Evolutionary conservation across 2,797 vertebrate genomes (phyloP).

Genomic region (Intellagama lesueurii): DNA sequence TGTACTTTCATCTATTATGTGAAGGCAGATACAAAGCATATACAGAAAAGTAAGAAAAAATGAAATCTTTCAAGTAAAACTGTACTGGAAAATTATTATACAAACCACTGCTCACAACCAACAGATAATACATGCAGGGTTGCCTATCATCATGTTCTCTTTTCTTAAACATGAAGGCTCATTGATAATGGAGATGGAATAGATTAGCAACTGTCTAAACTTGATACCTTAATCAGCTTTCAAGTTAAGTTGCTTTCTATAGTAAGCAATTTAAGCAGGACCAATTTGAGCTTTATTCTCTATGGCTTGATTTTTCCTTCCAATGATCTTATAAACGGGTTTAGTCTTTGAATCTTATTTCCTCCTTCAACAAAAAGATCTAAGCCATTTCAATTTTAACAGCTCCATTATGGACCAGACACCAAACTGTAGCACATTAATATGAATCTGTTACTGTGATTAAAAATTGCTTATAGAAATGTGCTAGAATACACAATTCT

Average conservation of each 20-base stretch:
- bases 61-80: not conserved
- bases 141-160: not conserved
- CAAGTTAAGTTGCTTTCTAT: constrained; percentile 36
- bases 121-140: not conserved
- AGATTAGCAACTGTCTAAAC: constrained; percentile 20
- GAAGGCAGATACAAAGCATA: not conserved
- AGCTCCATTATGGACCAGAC: not conserved
- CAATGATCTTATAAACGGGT: not conserved
- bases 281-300: constrained; percentile 7
- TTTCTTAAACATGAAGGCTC: constrained; percentile 22
- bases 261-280: not conserved
- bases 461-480: constrained; percentile 9
- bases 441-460: not conserved
- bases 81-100: not conserved
- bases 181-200: constrained; percentile 10
- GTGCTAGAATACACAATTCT: not conserved
- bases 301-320: not conserved
- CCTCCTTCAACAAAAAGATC: not conserved
- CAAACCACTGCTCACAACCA: not conserved
- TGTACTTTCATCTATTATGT: not conserved
- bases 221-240: not conserved
- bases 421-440: not conserved
- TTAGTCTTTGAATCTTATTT: not conserved
- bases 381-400: not conserved
- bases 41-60: not conserved